phyloP scores from a whole-genome alignment of 2,888 invertebrate species.

The Caenorhabditis sp. region DNA sequence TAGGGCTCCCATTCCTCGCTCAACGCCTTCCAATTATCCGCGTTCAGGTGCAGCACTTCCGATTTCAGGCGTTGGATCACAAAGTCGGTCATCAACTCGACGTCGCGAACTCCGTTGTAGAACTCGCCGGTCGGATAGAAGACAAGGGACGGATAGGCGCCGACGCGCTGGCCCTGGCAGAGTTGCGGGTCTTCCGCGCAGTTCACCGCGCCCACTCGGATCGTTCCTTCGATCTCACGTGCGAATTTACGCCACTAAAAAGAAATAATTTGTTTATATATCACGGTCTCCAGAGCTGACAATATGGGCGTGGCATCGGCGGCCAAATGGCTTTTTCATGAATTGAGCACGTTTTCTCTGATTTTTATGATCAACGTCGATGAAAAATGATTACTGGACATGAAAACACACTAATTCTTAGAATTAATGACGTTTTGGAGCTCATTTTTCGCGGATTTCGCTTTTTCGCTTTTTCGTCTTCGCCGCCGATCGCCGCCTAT shows the following conservation, averaged over 20 bases:
- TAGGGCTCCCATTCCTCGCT: conserved; percentile 64
- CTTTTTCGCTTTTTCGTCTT: no score
- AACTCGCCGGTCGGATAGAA: conserved; percentile 84
- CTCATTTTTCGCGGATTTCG: no score
- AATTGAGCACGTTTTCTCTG: no score
- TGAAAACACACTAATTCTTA: no score
- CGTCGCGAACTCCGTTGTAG: conserved; percentile 83
- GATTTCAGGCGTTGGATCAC: conserved; percentile 83
- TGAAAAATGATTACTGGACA: no score
- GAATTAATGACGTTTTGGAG: no score
- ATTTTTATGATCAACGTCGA: no score
- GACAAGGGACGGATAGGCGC: conserved; percentile 86
- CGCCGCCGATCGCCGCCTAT: no score
- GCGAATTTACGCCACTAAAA: conserved; percentile 87
- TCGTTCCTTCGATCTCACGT: conserved; percentile 86
- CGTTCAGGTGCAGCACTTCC: conserved; percentile 69
- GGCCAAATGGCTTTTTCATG: no score
- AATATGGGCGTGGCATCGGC: no score
- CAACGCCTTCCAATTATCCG: conserved; percentile 66
- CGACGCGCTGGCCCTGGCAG: conserved; percentile 86
- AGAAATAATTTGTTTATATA: neutral
- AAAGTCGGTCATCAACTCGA: conserved; percentile 84
- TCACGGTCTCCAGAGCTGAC: neutral
- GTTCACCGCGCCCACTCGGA: conserved; percentile 89
- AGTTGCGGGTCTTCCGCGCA: conserved; percentile 89